phyloP scores from a whole-genome alignment of 2,797 vertebrate species.

The Phataginus tetradactyla region DNA sequence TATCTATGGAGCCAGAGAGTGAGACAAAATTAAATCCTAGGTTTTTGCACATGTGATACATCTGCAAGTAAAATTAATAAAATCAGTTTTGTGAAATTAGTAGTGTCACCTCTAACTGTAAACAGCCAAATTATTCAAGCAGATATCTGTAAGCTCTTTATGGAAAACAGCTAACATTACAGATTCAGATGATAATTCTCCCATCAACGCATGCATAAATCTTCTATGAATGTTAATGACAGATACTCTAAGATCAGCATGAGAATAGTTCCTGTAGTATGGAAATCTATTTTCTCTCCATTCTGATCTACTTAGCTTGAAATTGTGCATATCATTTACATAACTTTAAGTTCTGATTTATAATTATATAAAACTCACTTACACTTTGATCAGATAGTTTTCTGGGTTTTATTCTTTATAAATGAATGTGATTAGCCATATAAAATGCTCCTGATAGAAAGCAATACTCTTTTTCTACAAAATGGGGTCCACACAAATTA shows the following conservation, averaged over 20 bases:
- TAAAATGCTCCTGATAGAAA: neutral
- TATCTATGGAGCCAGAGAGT: conserved; percentile 26
- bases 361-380: conserved; percentile 12
- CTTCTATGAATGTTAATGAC: conserved; percentile 71
- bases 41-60: conserved; percentile 49
- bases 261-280: conserved; percentile 31
- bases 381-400: neutral
- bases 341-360: conserved; percentile 37
- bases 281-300: conserved; percentile 61
- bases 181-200: conserved; percentile 75
- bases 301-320: conserved; percentile 36
- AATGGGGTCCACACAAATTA: neutral
- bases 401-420: neutral
- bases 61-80: conserved; percentile 74
- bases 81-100: conserved; percentile 68
- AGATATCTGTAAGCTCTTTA: conserved; percentile 64
- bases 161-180: conserved; percentile 75
- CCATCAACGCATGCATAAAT: conserved; percentile 68
- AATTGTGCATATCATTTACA: neutral
- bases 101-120: conserved; percentile 41
- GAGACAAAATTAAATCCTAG: conserved; percentile 54
- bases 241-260: conserved; percentile 45
- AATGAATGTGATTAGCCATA: neutral
- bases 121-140: conserved; percentile 63
- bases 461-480: neutral